phyloP scores from a whole-genome alignment of 2,113 vertebrate species.

The Sigmodon hispidus region DNA sequence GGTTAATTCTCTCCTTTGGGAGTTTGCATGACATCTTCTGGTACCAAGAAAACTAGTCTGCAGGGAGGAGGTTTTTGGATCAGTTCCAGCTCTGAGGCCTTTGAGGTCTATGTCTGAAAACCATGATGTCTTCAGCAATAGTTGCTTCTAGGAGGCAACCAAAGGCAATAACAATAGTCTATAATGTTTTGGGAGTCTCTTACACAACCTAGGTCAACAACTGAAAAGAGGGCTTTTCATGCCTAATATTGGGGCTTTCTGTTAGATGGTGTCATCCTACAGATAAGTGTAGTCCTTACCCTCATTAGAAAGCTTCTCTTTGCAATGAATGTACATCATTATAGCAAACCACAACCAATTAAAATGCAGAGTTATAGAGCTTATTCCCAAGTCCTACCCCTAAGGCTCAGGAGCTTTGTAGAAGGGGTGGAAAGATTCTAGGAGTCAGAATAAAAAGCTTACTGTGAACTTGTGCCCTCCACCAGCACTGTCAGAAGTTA shows the following conservation, averaged over 20 bases:
- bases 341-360: background rate
- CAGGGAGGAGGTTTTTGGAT: background rate
- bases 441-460: background rate
- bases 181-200: background rate
- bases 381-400: background rate
- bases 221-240: background rate
- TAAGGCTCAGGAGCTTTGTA: background rate
- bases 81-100: background rate
- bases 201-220: background rate
- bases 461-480: background rate
- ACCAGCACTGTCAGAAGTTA: background rate
- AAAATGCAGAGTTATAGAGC: background rate
- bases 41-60: background rate
- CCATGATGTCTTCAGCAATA: background rate
- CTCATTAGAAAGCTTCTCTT: background rate
- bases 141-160: background rate
- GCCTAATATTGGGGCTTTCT: background rate
- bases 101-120: background rate
- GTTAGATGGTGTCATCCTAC: background rate
- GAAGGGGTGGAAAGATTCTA: background rate
- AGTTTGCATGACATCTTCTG: background rate
- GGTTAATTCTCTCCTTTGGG: background rate
- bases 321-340: background rate
- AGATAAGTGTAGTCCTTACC: background rate
- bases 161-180: background rate